Percentiles rank a stretch among this genome's conserved stretches.
These are phyloP conservation scores for Drosophila kikkawai DNA, from an alignment of 1,140 invertebrate genomes.

Conservation along the genomic window DNA sequence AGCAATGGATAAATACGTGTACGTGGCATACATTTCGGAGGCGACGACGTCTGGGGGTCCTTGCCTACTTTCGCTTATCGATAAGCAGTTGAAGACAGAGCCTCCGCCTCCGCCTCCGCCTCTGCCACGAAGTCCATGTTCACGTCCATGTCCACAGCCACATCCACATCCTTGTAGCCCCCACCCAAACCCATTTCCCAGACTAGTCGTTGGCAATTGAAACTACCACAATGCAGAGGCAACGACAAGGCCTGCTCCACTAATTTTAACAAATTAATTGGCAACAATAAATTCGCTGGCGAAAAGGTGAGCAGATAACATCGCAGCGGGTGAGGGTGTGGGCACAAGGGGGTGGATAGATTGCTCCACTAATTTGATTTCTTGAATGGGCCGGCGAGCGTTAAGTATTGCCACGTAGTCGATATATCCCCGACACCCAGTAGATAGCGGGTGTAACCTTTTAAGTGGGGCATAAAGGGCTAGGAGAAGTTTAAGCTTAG, in stretches of 20 bases:
- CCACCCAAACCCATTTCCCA: neutral
- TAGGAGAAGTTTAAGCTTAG: neutral
- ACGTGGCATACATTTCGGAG: slow-evolving; percentile 78
- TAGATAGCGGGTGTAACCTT: slow-evolving; percentile 1
- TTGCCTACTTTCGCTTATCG: slow-evolving; percentile 65
- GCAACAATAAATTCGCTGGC: slow-evolving; percentile 80
- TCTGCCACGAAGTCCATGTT: neutral
- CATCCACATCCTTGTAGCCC: neutral
- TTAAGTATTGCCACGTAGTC: slow-evolving; percentile 61
- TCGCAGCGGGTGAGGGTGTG: slow-evolving; percentile 26
- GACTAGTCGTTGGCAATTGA: slow-evolving; percentile 51
- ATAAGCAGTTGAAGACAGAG: slow-evolving; percentile 72
- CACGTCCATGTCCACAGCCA: neutral
- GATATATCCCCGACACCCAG: slow-evolving; percentile 61
- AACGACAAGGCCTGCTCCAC: slow-evolving; percentile 57
- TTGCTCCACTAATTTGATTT: slow-evolving; percentile 79
- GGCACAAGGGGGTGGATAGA: slow-evolving; percentile 44
- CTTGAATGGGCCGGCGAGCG: slow-evolving; percentile 64
- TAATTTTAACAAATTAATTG: slow-evolving; percentile 84
- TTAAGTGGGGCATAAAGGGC: neutral
- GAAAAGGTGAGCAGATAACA: slow-evolving; percentile 76
- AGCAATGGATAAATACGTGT: slow-evolving; percentile 84
- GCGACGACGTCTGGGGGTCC: slow-evolving; percentile 49
- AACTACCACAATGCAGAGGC: slow-evolving; percentile 66
- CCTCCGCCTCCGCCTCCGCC: slow-evolving; percentile 9